Base-by-base conservation (phyloP, 2,888 invertebrate species). In the Temnothorax rugatulus region DNA sequence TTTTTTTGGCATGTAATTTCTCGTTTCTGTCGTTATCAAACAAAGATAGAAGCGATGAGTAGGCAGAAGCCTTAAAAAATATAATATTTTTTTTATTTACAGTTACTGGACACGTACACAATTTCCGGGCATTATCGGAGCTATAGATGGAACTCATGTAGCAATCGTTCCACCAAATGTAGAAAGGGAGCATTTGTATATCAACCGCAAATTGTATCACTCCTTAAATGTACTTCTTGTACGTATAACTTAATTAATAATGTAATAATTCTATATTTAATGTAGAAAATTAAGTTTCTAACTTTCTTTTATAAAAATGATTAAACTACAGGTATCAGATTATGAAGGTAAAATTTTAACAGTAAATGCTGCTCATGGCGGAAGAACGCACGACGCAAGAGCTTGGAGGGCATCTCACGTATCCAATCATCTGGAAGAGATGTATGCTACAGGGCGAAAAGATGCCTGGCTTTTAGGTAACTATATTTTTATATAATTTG, bases 381-480 rank as follows among this genome's bases (percentile, higher is more conserved):
- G 25, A 59, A 29, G 73, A 57, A 71, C 71, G 0, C 71, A 71
- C 18, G 54, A 71, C n/a, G 71, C 54, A 8, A 52, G 71, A 34
- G 38, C 54, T 34, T 71, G 52, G 52, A 29, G 34, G 11, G 29
- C 71, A 34, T 71, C 54, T 34, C 18, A 8, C 4, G n/a, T 71
- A 52, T 71, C 1, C n/a, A 52, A 38, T 7, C 71, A 71, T 71
- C 2, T 71, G 34, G n/a, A 54, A 71, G 34, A 52, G 5, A 52
- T 18, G 34, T 41, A 71, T n/a, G 4, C 7, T 38, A 11, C 52
- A 52, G 54, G 38, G 11, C 52, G 4, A 71, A 71, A 13, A 71
- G 34, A 71, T 71, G 34, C 71, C 11, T 71, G 54, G 54, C n/a
- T 71, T 34, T 52, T 71, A 71, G 54, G 54, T 52, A 71, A 71